phyloP scores from a whole-genome alignment of 2,113 vertebrate species.

The Urocynchramus pylzowi region DNA sequence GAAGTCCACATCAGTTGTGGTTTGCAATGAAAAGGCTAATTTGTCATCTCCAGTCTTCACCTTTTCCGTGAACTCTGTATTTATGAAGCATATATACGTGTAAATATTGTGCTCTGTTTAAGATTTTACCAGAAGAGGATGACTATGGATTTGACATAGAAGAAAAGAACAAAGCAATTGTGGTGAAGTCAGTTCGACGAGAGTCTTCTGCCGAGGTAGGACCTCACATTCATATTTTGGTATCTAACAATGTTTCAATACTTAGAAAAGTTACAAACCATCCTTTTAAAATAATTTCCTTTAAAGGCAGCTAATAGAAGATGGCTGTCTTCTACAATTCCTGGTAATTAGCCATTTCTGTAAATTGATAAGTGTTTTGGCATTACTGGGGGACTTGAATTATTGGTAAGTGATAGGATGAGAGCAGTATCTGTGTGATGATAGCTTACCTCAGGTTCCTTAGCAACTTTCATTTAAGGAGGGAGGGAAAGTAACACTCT shows the following conservation, averaged over 20 bases:
- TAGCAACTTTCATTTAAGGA: background rate
- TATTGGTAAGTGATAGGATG: background rate
- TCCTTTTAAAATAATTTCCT: background rate
- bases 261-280: background rate
- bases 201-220: slow-evolving; percentile 94
- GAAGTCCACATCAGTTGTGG: background rate
- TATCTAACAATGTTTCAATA: background rate
- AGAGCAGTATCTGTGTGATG: background rate
- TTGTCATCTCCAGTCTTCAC: background rate
- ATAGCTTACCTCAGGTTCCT: background rate
- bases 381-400: background rate
- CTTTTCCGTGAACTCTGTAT: background rate
- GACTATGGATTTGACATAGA: slow-evolving; percentile 97
- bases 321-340: background rate
- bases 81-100: background rate
- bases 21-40: background rate
- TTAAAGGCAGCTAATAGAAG: background rate
- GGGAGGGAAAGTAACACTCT: background rate
- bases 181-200: slow-evolving; percentile 90
- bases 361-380: background rate
- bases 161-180: slow-evolving; percentile 91
- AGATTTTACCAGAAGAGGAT: slow-evolving; percentile 94
- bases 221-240: background rate
- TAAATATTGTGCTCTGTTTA: background rate
- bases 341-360: background rate